Evolutionary conservation across 2,113 vertebrate species (phyloP).

Genomic region (Sapajus apella): DNA sequence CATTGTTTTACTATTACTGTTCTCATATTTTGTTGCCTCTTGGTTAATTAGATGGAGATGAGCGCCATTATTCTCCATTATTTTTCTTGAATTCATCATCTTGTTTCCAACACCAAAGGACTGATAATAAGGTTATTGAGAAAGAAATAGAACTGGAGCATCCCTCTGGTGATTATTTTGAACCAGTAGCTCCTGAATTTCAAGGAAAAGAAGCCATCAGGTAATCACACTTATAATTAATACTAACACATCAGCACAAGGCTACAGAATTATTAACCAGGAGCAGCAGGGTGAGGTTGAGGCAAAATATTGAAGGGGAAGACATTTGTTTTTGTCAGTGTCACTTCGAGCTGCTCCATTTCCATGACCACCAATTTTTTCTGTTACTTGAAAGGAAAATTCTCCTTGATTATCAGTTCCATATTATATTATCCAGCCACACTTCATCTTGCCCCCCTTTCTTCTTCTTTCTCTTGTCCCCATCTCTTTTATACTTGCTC

Average conservation of each 20-base stretch:
- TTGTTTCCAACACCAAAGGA: conserved; percentile 85
- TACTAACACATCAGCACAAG: neutral
- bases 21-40: neutral
- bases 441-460: neutral
- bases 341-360: neutral
- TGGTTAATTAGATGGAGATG: conserved; percentile 87
- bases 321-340: neutral
- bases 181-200: conserved; percentile 88
- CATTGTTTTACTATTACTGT: neutral
- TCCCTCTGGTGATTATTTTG: conserved; percentile 74
- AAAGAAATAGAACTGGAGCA: conserved; percentile 76
- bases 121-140: conserved; percentile 73
- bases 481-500: neutral
- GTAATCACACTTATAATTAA: conserved; percentile 73
- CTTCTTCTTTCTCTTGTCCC: neutral
- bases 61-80: conserved; percentile 84
- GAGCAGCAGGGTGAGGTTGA: neutral
- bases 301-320: neutral
- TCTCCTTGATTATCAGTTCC: neutral
- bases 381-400: neutral
- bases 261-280: neutral
- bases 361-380: neutral
- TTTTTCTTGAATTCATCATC: conserved; percentile 91
- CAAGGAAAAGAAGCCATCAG: conserved; percentile 93
- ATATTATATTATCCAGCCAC: accelerated